phyloP scores from a whole-genome alignment of 2,797 vertebrate genomes.

The Melanotaenia maccullochi region DNA sequence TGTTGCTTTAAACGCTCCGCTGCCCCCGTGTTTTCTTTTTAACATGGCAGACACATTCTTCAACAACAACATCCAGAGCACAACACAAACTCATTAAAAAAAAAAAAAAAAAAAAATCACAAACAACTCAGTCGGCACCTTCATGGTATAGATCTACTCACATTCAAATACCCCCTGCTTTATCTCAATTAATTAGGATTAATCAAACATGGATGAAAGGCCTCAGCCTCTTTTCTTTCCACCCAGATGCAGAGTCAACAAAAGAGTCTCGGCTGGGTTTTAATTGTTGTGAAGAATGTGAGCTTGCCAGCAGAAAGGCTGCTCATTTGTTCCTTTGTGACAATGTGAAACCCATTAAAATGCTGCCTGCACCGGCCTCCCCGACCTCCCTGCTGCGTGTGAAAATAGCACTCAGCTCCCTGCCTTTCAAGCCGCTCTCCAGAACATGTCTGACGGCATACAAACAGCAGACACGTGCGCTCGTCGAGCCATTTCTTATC shows the following conservation, averaged over 20 bases:
- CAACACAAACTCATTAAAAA: conserved; percentile 24
- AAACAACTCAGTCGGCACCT: conserved; percentile 4
- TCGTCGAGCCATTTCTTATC: conserved; percentile 1
- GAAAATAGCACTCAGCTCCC: conserved; percentile 56
- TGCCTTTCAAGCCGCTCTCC: conserved; percentile 28
- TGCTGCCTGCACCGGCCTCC: conserved; percentile 34
- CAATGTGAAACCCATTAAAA: conserved; percentile 50
- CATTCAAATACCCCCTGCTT: conserved; percentile 40
- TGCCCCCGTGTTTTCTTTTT: conserved; percentile 12
- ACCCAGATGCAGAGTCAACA: conserved; percentile 28
- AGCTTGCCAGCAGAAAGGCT: conserved; percentile 21
- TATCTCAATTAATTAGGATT: conserved; percentile 35
- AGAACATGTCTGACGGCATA: conserved; percentile 13
- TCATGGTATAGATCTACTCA: conserved; percentile 27
- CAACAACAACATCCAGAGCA: conserved; percentile 19
- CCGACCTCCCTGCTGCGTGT: conserved; percentile 52
- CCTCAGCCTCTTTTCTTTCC: conserved; percentile 21
- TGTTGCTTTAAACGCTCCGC: conserved; percentile 1
- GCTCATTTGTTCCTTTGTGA: conserved; percentile 53
- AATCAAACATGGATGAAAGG: conserved; percentile 39
- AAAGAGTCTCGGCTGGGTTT: conserved; percentile 25
- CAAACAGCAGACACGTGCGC: conserved; percentile 30
- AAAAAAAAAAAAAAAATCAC: neutral
- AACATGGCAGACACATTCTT: conserved; percentile 17
- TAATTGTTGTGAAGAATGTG: conserved; percentile 40